Base-by-base conservation (phyloP, 2,113 vertebrate species). In the Trochalopteron elliotii region DNA sequence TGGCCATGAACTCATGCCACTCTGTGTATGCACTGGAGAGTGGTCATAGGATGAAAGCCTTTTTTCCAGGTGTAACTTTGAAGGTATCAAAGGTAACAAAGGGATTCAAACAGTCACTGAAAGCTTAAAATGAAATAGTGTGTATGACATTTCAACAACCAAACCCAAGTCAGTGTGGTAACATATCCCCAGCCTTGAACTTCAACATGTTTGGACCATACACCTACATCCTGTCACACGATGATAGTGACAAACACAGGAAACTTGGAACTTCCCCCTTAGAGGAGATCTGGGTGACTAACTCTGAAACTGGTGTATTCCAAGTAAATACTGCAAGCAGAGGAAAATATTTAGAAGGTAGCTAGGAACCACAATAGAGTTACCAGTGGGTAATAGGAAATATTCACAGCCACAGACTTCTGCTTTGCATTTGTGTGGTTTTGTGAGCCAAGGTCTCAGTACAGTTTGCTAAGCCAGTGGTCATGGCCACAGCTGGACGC, bases 291-390 rank as follows among this genome's bases (percentile, higher is more conserved):
- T 28, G 47, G 30, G 37, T 81, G 79, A 83, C 68, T 93, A 83
- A 88, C 44, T 88, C 50, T 80, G 53, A 74, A 86, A 89, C 47
- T 70, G 39, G 23, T 80, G 39, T 50, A 74, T 22, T 49, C 76
- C 76, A 80, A n/a, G 64, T 78, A 93, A 94, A 86, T 65, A 92
- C 49, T 72, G 37, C 31, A 94, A 89, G 44, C 35, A 76, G 65
- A 79, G 49, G 44, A 71, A 93, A 93, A 90, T 82, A 93, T 63
- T 84, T 81, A 93, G 83, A 67, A 95, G 65, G 74, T 77, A 89
- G 52, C 56, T 93, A 93, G 49, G 70, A 93, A 76, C 65, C 90
- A 87, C 78, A 68, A 47, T 2, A 84, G 83, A 83, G 35, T 75
- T 82, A 89, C 65, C 67, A 89, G 20, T 35, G 42, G 77, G 35